These are phyloP conservation scores for Symphodus melops DNA, from an alignment of 2,113 vertebrate genomes.

Conservation along the genomic window DNA sequence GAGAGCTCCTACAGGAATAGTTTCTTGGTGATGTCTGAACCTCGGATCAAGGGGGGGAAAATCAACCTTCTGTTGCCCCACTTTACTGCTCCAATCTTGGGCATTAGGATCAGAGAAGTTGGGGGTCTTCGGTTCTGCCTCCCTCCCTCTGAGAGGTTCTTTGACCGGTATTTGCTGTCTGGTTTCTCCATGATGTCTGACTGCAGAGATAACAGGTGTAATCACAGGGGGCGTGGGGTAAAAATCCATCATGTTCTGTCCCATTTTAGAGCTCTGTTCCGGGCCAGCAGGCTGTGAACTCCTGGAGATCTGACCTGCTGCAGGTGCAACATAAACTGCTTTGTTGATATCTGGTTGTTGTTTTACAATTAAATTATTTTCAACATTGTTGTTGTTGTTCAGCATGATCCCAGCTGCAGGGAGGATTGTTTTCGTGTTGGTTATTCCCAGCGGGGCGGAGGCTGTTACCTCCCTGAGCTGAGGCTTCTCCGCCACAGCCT, in stretches of 20 bases:
- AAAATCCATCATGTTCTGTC: not conserved
- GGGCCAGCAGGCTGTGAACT: not conserved
- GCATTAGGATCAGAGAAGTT: not conserved
- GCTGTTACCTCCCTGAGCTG: not conserved
- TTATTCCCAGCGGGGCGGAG: constrained; percentile 18
- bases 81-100: not conserved
- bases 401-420: constrained; percentile 68
- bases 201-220: not conserved
- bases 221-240: not conserved
- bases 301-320: not conserved
- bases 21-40: not conserved
- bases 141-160: not conserved
- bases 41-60: not conserved
- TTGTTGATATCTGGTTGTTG: not conserved
- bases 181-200: constrained; percentile 1
- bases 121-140: not conserved
- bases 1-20: not conserved
- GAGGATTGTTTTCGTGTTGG: constrained; percentile 26
- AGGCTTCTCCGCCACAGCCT: not conserved
- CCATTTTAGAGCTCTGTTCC: not conserved
- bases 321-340: not conserved
- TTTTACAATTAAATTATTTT: constrained; percentile 9
- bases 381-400: constrained; percentile 53
- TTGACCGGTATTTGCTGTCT: not conserved
- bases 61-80: not conserved